Base-by-base conservation (phyloP, 2,113 vertebrate species). In the Cynoglossus semilaevis region DNA sequence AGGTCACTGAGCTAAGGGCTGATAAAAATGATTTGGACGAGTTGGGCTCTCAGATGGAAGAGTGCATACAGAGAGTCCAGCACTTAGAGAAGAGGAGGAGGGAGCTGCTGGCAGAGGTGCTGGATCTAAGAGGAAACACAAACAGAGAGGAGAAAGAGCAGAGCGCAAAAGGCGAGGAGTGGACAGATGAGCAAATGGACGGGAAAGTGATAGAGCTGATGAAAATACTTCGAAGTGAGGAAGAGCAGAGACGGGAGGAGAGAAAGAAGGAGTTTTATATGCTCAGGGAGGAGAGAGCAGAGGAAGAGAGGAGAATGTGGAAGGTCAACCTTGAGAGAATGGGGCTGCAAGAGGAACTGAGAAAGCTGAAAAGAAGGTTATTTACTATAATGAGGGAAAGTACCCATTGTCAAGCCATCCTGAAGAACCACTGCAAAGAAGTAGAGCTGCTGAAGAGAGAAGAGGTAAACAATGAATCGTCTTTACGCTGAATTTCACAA, bases 321-420 rank as follows among this genome's bases (percentile, higher is more conserved):
- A 91, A 90, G 56, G 88, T 88, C n/a, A 91, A 91, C 65, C 79
- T 99, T 67, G 93, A 96, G 86, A 91, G 90, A 56, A 92, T 93
- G 48, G 91, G 74, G 57, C 76, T 96, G 40, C 82, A 83, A 29
- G 93, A 94, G 0, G 93, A 97, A 79, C 89, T 92, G 37, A 82
- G 89, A 0, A 87, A 85, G 68, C 88, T 94, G 61, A 96, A 92
- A 79, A 91, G 88, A 83, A 92, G 88, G 50, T 86, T 99, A 1
- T 98, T 98, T 53, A 75, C 76, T 52, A 90, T 91, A 67, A 94
- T 90, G 0, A 93, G 92, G 77, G 94, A 95, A 6, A 93, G 93
- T 1, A 91, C 95, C 70, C 90, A 94, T 12, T 93, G 80, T 65
- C 94, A 94, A 76, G 90, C 93, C 47, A 82, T 91, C 61, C 84